phyloP scores from a whole-genome alignment of 2,888 invertebrate genomes.

The Agapetus fuscipes region DNA sequence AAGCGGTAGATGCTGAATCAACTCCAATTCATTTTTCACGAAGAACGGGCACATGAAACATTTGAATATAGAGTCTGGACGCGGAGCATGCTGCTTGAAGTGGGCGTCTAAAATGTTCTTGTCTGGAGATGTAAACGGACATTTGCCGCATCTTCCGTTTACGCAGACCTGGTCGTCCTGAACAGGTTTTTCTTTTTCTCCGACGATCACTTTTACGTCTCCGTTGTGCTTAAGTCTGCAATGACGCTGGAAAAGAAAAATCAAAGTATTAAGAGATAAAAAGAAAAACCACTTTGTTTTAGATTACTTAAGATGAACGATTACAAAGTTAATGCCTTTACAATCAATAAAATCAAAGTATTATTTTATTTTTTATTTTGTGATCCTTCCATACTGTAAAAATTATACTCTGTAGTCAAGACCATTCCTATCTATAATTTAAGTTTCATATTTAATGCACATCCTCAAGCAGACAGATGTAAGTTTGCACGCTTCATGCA shows the following conservation, averaged over 20 bases:
- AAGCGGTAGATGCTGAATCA: conserved; percentile 56
- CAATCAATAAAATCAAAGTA: too few species aligned
- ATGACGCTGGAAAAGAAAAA: conserved; percentile 50
- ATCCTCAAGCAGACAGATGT: too few species aligned
- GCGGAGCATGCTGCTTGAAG: conserved; percentile 59
- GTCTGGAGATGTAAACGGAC: conserved; percentile 59
- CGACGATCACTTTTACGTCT: conserved; percentile 51
- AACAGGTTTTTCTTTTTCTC: conserved; percentile 41
- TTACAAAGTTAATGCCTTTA: too few species aligned
- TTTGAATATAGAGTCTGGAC: conserved; percentile 59
- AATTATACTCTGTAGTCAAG: too few species aligned
- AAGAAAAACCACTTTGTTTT: too few species aligned
- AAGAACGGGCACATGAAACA: conserved; percentile 76
- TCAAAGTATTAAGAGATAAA: too few species aligned
- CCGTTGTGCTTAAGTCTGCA: conserved; percentile 72
- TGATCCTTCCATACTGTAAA: too few species aligned
- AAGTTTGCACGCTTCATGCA: too few species aligned
- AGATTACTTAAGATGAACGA: too few species aligned
- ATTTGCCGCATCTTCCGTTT: conserved; percentile 49
- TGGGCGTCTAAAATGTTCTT: conserved; percentile 52
- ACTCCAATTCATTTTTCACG: conserved; percentile 58
- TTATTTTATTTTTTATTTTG: too few species aligned
- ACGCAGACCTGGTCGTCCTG: conserved; percentile 27
- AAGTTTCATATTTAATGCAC: too few species aligned
- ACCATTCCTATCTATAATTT: too few species aligned